These are phyloP conservation scores for Stegostoma tigrinum DNA, from an alignment of 2,113 vertebrate species.

Conservation along the genomic window DNA sequence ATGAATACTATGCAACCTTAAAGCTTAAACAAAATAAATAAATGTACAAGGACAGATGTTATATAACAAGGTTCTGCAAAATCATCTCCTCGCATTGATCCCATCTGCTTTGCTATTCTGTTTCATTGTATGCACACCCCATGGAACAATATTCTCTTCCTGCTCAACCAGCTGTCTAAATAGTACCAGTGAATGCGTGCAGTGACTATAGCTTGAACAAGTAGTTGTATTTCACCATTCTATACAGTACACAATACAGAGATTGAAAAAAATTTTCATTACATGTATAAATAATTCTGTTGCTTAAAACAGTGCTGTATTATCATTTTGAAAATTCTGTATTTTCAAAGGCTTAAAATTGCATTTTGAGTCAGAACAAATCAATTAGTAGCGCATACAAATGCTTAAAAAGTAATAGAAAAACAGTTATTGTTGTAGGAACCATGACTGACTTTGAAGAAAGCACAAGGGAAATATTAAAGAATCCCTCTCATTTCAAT, in stretches of 20 bases:
- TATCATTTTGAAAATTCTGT: not conserved
- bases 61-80: conserved; percentile 5
- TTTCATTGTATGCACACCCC: conserved; percentile 13
- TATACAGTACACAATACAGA: not conserved
- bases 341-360: not conserved
- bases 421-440: not conserved
- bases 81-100: conserved; percentile 11
- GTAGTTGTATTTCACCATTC: not conserved
- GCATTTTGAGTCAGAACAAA: not conserved
- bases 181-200: not conserved
- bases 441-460: not conserved
- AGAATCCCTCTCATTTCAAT: not conserved
- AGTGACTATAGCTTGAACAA: not conserved
- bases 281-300: not conserved
- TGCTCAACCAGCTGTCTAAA: conserved; percentile 26
- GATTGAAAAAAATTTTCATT: not conserved
- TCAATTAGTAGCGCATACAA: not conserved
- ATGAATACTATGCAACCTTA: not conserved
- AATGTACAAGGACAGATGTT: conserved; percentile 37
- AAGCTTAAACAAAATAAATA: not conserved
- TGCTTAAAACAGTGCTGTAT: no score
- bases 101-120: conserved; percentile 26
- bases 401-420: not conserved
- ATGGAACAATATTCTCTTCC: conserved; percentile 34
- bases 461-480: not conserved